These are phyloP conservation scores for Gymnogyps californianus DNA, from an alignment of 2,113 vertebrate genomes.

Conservation along the genomic window DNA sequence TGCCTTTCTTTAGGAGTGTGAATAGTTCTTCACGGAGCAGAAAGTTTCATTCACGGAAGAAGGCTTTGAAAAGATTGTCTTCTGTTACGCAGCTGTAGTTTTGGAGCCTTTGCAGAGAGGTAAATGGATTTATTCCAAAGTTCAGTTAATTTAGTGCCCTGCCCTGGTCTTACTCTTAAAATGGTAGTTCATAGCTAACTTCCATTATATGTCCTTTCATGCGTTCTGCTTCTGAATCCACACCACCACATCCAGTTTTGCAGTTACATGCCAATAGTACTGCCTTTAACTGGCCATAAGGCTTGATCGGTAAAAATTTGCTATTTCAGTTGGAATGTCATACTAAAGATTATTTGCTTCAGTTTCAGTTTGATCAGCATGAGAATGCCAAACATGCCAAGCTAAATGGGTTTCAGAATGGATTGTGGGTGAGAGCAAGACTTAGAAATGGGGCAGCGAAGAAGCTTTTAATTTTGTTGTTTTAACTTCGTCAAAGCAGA, in stretches of 20 bases:
- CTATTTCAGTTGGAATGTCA: not conserved
- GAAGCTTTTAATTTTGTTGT: not conserved
- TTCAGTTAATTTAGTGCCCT: not conserved
- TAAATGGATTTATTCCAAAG: not conserved
- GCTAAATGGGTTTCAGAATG: not conserved
- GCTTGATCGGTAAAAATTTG: not conserved
- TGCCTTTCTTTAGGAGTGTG: not conserved
- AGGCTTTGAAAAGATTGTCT: not conserved
- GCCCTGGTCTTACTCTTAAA: not conserved
- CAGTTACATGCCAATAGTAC: not conserved
- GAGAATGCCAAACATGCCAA: not conserved
- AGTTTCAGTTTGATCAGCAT: not conserved
- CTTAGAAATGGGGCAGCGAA: not conserved
- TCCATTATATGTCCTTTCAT: not conserved
- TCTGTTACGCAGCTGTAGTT: not conserved
- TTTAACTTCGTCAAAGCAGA: not conserved
- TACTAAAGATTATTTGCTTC: not conserved
- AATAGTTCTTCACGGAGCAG: not conserved
- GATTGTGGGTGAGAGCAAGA: not conserved
- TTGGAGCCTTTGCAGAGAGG: slow-evolving; percentile 29
- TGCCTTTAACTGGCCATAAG: not conserved
- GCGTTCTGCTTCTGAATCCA: not conserved
- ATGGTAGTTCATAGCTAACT: not conserved
- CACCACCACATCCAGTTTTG: not conserved
- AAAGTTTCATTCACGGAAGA: not conserved